phyloP scores from a whole-genome alignment of 2,888 invertebrate genomes.

The Torymus auratus region DNA sequence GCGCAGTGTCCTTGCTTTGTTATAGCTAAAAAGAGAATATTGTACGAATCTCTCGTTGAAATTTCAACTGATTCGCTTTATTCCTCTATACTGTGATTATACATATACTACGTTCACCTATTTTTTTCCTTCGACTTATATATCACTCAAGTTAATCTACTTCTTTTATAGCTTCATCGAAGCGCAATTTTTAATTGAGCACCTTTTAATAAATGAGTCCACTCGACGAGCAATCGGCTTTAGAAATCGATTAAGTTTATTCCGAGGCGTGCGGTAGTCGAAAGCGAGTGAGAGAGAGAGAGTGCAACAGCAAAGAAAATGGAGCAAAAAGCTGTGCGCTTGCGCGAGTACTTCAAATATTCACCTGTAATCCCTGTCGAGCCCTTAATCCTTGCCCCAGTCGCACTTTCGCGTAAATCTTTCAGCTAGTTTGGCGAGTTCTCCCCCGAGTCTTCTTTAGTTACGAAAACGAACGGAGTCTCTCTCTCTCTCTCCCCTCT shows the following conservation, averaged over 20 bases:
- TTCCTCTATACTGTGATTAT: too few species aligned
- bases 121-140: too few species aligned
- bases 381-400: slow-evolving; percentile 55
- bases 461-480: slow-evolving; percentile 42
- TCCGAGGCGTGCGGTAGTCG: slow-evolving; percentile 1
- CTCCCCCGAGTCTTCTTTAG: slow-evolving; percentile 51
- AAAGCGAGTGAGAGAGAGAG: not conserved
- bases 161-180: too few species aligned
- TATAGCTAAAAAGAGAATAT: too few species aligned
- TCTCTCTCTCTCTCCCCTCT: not conserved
- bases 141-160: too few species aligned
- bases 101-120: too few species aligned
- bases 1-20: not conserved
- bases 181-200: slow-evolving; percentile 12
- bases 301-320: not conserved
- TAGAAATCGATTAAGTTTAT: slow-evolving; percentile 30
- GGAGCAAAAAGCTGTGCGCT: not conserved
- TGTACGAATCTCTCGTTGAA: too few species aligned
- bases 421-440: slow-evolving; percentile 53
- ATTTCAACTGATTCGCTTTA: too few species aligned
- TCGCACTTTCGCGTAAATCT: slow-evolving; percentile 52
- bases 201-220: slow-evolving; percentile 37
- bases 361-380: slow-evolving; percentile 58
- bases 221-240: slow-evolving; percentile 23
- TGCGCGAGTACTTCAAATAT: slow-evolving; percentile 52